Base-by-base conservation (phyloP, 2,888 invertebrate genomes). In the Dorcus hopei region DNA sequence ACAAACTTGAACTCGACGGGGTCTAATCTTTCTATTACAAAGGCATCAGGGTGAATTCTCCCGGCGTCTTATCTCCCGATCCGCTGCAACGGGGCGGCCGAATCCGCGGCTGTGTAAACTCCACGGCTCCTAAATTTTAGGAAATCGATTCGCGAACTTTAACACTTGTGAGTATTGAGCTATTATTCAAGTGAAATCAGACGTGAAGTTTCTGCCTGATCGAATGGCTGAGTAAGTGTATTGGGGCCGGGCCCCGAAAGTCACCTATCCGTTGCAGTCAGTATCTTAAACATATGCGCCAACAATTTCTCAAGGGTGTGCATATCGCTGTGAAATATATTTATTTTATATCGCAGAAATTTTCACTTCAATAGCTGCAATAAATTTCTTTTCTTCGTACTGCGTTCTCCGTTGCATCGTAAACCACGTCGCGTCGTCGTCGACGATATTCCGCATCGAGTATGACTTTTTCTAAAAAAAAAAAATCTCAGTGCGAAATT, bases 111-210 rank as follows among this genome's bases (percentile, higher is more conserved):
- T 33, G 26, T 33, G 11, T 42, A 42, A 42, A 42, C 26, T 42
- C 42, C 42, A 9, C 42, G 6, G 42, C 42, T 16, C 11, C 61
- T 59, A 66, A 62, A 61, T 65, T 62, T 58, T 55, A 58, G 58
- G 63, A 64, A 61, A 65, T 66, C 66, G 65, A 66, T 65, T 65
- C 62, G 57, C 58, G 57, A 66, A 66, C 62, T 65, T 65, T 65
- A 67, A 68, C 73, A 72, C 73, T 73, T 68, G 65, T 66, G 68
- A 71, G 71, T 73, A 72, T 73, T 71, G 71, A 72, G 70, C 73
- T 70, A 74, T 74, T 74, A 72, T 74, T 74, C 74, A 74, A 71
- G 72, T 72, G 74, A 74, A 76, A 74, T 75, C 75, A 73, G 68
- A 74, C 76, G 76, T 74, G 69, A 73, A 75, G 66, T 52, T 52